A percentile compares a stretch with the other conserved stretches of the same genome.
Conservation (phyloP, 2,888 invertebrate genomes). For the Strigamia crassipes region DNA sequence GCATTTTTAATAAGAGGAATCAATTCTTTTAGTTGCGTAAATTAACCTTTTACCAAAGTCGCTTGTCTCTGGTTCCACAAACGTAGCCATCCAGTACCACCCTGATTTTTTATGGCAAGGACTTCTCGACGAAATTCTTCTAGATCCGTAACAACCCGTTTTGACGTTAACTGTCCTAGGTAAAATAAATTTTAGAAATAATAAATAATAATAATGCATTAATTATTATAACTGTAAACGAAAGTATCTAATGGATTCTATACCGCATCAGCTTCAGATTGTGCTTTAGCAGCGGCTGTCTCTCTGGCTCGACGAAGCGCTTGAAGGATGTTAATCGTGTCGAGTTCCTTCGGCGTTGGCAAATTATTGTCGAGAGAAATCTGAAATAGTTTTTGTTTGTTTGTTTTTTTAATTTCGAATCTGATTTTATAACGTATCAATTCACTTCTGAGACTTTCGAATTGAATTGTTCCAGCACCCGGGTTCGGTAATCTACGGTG, state of each 20-base stretch:
- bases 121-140: background rate
- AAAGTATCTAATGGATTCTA: background rate
- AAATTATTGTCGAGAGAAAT: conserved; percentile 84
- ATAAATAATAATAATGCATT: background rate
- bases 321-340: conserved; percentile 87
- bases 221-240: background rate
- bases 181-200: background rate
- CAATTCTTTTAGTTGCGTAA: too few relatives aligned
- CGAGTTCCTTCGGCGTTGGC: conserved; percentile 84
- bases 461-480: conserved; percentile 83
- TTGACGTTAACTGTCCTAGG: conserved; percentile 1
- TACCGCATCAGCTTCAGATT: background rate
- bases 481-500: conserved; percentile 84
- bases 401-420: background rate
- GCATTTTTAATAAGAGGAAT: too few relatives aligned
- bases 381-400: background rate
- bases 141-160: background rate
- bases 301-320: conserved; percentile 81
- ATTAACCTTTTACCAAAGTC: background rate
- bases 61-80: background rate
- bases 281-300: conserved; percentile 55
- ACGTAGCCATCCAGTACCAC: background rate
- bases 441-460: conserved; percentile 71
- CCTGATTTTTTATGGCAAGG: background rate
- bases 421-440: background rate